Base-by-base conservation (phyloP, 2,113 vertebrate genomes). In the Leiothrix lutea region DNA sequence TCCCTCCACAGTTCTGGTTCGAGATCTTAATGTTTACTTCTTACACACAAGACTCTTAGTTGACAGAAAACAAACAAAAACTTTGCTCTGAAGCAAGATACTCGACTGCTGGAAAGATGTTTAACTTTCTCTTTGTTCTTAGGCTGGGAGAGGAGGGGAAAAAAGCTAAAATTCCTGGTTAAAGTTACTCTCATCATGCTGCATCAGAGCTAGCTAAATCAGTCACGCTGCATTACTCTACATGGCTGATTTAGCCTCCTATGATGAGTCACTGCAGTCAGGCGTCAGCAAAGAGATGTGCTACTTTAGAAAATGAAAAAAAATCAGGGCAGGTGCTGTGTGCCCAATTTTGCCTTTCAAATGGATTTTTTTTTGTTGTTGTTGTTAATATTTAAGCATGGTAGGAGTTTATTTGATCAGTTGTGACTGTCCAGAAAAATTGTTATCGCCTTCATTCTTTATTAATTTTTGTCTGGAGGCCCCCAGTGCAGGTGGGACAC, bases 201-300 rank as follows among this genome's bases (percentile, higher is more conserved):
- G 94, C 94, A 96, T 90, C 93, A 96, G 93, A 97, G 84, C 72
- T 72, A 90, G 88, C 86, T 94, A 79, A 94, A 96, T 96, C 94
- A 94, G 94, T 94, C 94, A 97, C 19, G 45, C 94, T 94, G 94
- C 92, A 94, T 96, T 97, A 95, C 53, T 36, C 78, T 94, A 51
- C 90, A 95, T 67, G 93, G 91, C 92, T 94, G 93, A 96, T 97
- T 94, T 94, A 92, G 72, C 92, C 88, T 95, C 42, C 0, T 87
- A 28, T 96, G 97, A 97, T 97, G 97, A 97, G 96, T 97, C 96
- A 97, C 90, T 91, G 94, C 69, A 95, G 94, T 90, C 84, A 88
- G 77, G 80, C 86, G 56, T 96, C 94, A 96, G 86, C 92, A 94
- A 62, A 95, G 88, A 92, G 65, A 94, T 88, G 91, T 88, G 85